Evolutionary conservation across 2,797 vertebrate species (phyloP).

Genomic region (Nyctibius grandis): DNA sequence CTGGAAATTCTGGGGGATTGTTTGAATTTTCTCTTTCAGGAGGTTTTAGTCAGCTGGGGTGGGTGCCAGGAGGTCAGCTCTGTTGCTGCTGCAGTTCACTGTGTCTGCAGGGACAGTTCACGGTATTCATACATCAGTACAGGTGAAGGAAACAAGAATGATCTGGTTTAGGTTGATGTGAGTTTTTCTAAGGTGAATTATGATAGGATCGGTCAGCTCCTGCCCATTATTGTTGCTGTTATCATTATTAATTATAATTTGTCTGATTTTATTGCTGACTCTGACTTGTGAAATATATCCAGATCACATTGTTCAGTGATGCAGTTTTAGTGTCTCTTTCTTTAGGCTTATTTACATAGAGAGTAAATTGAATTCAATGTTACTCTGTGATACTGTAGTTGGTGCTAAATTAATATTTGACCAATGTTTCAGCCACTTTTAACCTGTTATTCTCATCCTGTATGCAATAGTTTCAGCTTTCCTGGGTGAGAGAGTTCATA

Average conservation of each 20-base stretch:
- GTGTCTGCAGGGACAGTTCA: background rate
- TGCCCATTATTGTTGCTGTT: background rate
- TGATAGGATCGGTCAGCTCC: background rate
- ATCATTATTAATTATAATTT: background rate
- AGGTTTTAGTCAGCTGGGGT: background rate
- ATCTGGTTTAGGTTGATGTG: background rate
- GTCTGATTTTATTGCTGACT: background rate
- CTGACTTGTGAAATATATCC: background rate
- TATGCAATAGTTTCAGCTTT: background rate
- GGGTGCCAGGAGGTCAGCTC: background rate
- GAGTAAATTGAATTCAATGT: background rate
- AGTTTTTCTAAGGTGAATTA: background rate
- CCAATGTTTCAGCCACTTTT: background rate
- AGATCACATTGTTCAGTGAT: background rate
- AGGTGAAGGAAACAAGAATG: rapidly evolving
- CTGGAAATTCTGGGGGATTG: background rate
- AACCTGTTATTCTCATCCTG: background rate
- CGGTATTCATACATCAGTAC: rapidly evolving
- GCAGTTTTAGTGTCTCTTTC: background rate
- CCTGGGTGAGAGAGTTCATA: background rate
- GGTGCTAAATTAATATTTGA: background rate
- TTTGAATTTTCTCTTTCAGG: background rate
- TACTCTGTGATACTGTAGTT: background rate
- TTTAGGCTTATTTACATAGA: background rate
- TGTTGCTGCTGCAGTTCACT: background rate